These are phyloP conservation scores for Acomys russatus DNA, from an alignment of 2,797 vertebrate species.

Conservation along the genomic window DNA sequence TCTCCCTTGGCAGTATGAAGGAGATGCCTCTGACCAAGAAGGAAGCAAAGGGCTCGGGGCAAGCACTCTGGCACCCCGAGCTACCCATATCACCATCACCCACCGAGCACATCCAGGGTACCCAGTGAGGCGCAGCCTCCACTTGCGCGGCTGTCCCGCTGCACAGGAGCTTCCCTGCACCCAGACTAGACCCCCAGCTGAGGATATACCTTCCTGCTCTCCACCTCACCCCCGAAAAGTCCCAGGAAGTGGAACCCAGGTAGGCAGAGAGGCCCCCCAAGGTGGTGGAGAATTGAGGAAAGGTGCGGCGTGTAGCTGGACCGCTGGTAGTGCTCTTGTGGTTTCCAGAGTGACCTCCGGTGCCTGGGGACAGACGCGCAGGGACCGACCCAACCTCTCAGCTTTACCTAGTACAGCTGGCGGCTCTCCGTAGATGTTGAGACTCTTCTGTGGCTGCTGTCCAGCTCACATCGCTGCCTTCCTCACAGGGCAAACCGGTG, in stretches of 20 bases:
- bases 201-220: neutral
- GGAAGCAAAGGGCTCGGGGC: constrained; percentile 11
- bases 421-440: constrained; percentile 69
- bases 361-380: neutral
- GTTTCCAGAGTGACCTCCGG: neutral
- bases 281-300: neutral
- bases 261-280: neutral
- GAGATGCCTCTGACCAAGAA: neutral
- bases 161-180: neutral
- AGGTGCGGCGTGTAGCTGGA: neutral
- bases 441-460: constrained; percentile 64
- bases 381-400: neutral
- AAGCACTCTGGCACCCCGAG: neutral
- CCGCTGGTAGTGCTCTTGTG: neutral
- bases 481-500: neutral
- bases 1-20: neutral
- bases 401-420: constrained; percentile 76
- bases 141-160: neutral
- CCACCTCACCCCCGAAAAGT: constrained; percentile 40
- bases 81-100: neutral
- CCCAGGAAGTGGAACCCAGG: constrained; percentile 63
- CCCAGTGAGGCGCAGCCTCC: neutral
- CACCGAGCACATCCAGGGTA: neutral
- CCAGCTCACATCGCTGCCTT: constrained; percentile 77
- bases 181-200: neutral